phyloP scores from a whole-genome alignment of 2,888 invertebrate genomes.

The Cosmopolites sordidus region DNA sequence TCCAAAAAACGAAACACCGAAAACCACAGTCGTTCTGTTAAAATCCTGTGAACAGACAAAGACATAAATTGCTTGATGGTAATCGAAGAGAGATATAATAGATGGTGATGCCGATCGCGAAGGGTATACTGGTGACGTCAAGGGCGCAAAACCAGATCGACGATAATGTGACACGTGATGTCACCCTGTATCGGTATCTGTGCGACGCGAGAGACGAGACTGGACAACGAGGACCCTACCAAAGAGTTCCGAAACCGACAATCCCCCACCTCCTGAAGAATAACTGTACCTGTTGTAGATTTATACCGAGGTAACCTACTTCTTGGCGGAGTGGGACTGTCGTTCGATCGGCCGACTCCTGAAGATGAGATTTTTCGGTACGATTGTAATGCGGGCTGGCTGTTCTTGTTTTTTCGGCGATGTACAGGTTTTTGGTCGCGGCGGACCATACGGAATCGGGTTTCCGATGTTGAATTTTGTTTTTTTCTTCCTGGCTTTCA shows the following conservation, averaged over 20 bases:
- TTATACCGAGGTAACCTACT: slow-evolving; percentile 48
- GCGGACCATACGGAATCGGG: not conserved
- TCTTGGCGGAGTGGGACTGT: slow-evolving; percentile 39
- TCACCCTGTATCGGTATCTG: slow-evolving; percentile 35
- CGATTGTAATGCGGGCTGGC: slow-evolving; percentile 18
- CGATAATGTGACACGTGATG: slow-evolving; percentile 10
- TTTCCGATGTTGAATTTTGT: not conserved
- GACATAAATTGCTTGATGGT: no score
- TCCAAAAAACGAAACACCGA: no score
- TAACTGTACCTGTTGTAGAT: slow-evolving; percentile 50
- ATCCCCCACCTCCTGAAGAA: slow-evolving; percentile 32
- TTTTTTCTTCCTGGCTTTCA: no score
- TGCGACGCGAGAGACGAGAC: slow-evolving; percentile 41
- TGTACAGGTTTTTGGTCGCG: slow-evolving; percentile 13
- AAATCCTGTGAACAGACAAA: no score
- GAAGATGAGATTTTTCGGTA: slow-evolving; percentile 40
- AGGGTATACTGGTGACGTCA: not conserved
- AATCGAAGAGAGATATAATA: no score
- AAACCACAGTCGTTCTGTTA: no score
- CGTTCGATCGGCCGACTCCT: slow-evolving; percentile 33
- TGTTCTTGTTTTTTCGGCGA: slow-evolving; percentile 15
- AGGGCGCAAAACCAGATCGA: not conserved
- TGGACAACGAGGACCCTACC: slow-evolving; percentile 45
- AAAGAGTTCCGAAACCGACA: slow-evolving; percentile 34
- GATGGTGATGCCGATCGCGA: no score